Evolutionary conservation across 2,797 vertebrate genomes (phyloP), one percentile per base, ranked within the genome.

Genomic region (Sebastes cheni): DNA sequence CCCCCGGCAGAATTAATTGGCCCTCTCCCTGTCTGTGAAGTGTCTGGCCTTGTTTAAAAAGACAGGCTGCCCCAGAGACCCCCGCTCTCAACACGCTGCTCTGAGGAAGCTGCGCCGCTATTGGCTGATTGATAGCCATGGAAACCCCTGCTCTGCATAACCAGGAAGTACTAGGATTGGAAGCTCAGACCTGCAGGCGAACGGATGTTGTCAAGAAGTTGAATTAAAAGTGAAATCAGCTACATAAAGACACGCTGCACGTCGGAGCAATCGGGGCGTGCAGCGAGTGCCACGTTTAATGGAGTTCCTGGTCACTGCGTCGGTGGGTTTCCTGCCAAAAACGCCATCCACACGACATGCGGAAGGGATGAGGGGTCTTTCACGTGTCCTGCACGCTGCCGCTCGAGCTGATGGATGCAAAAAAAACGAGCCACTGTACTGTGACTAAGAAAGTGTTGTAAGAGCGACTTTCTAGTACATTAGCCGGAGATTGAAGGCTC

Each of bases 1-100:
- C 93, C 94, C 94, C 91, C 90, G 94, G 95, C 95, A 93, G 93
- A 95, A 95, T 95, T 95, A 93, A 93, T 96, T 93, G 94, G 92
- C 91, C 94, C 91, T 76, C 92, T 96, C 93, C 85, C 94, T 94
- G 92, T 91, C 94, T 95, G 94, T 95, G 95, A 95, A 95, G 95
- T 94, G 94, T 93, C 94, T 94, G 91, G 93, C 93, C 93, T 93
- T 90, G 92, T 94, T 96, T 94, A 93, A 94, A 95, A 95, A 94
- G 94, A 94, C 93, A 95, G 92, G 81, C 92, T 86, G 92, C 94
- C 93, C 93, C 85, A 92, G 92, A 95, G 94, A 95, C 92, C 87
- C 74, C 83, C 67, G 60, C 91, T 92, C 90, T 92, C 88, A 77
- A 88, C 90, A 77, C 54, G 30, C 86, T 34, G 86, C 86, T 89